Evolutionary conservation across 2,797 vertebrate genomes (phyloP), one percentile per base, ranked within the genome.

Genomic region (Mustela erminea): DNA sequence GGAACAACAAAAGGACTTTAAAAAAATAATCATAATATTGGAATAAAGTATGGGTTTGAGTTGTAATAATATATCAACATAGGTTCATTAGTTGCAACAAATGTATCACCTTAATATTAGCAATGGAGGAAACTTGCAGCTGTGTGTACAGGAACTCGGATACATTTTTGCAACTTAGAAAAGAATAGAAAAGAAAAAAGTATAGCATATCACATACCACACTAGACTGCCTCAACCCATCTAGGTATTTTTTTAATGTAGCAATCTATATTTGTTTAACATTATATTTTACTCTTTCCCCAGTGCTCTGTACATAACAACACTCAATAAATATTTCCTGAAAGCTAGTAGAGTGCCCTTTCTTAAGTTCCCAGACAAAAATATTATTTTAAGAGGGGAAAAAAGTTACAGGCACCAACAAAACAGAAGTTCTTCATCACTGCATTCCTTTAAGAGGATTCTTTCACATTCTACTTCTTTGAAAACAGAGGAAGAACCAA

Each of bases 401-500:
- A 52, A 93, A 85, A 78, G 20, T 23, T 78, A n/a, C 0, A 58
- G 35, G 35, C 1, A 56, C 1, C 23, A 82, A 87, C 17, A 85
- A 90, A 92, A 64, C 49, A 17, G 18, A 81, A 62, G 0, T 1
- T 25, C 23, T 64, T 89, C n/a, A 86, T 60, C 32, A 46, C 3
- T 54, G 3, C 13, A 9, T 52, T 84, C 35, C 88, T 60, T 92
- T 89, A 23, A 95, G 88, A 82, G 29, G 7, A 83, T 56, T 35
- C 29, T 54, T 95, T 82, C 74, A 46, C 4, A 14, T 81, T 43
- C 84, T 29, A 4, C 15, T 88, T 32, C n/a, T 62, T 60, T 78
- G 46, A 90, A 77, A 95, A 92, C 8, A 70, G 43, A 83, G 27
- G 66, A 90, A 74, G 84, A 90, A 88, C 18, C 77, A 95, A 75